Evolutionary conservation across 2,113 vertebrate species (phyloP).

Genomic region (Tychaedon coryphoeus): DNA sequence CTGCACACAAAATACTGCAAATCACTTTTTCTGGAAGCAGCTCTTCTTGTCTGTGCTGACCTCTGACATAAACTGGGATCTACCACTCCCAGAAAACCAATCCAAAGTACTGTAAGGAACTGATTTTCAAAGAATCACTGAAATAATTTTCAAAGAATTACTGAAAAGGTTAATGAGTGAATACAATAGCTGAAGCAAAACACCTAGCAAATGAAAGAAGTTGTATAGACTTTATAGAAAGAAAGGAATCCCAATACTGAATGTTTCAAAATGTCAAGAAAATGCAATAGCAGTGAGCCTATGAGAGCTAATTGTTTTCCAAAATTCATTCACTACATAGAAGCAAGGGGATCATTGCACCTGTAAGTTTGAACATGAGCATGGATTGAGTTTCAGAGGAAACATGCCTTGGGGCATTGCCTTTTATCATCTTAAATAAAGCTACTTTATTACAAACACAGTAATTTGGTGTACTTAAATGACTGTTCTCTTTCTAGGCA

Average conservation of each 20-base stretch:
- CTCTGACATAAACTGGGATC: not conserved
- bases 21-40: not conserved
- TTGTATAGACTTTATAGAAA: not conserved
- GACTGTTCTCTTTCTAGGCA: not conserved
- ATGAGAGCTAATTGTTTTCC: not conserved
- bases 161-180: not conserved
- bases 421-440: constrained; percentile 20
- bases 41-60: not conserved
- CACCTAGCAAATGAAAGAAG: not conserved
- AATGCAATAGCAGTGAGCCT: not conserved
- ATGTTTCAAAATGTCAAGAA: not conserved
- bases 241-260: not conserved
- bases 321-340: not conserved
- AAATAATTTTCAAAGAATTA: not conserved
- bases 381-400: not conserved
- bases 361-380: not conserved
- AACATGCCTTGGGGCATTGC: not conserved
- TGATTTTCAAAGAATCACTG: not conserved
- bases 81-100: not conserved
- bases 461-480: not conserved
- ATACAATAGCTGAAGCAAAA: not conserved
- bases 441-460: not conserved
- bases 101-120: not conserved
- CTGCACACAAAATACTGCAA: not conserved
- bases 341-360: not conserved